Base-by-base conservation (phyloP, 2,797 vertebrate species). In the Tapirus indicus region DNA sequence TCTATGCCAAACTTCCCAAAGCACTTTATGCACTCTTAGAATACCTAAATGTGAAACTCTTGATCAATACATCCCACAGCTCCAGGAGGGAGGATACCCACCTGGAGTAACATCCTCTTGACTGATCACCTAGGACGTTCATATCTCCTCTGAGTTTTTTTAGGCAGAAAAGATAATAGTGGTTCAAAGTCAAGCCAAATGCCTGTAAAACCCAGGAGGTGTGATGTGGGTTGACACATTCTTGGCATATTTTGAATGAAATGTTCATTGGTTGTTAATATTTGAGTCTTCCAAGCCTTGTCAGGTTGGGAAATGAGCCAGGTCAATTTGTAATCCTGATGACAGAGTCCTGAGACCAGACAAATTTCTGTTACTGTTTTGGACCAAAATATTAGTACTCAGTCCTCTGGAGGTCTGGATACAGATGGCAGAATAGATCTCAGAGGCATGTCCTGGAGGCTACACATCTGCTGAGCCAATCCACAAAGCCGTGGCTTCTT, bases 201-300 rank as follows among this genome's bases (percentile, higher is more conserved):
- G 44, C 72, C 80, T 91, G 13, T 96, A 90, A 93, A 94, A 95
- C n/a, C 71, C 64, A 92, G 89, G 88, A 75, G 10, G 41, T 91
- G 9, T 58, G 66, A 82, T 88, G 10, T 91, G 74, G 49, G 23
- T 79, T 80, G 87, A 96, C 72, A 94, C 12, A 58, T 95, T 97
- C 75, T 82, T 97, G 96, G 93, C 85, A 72, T 82, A 83, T 88
- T 97, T 94, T 97, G 88, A 95, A 95, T 95, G 75, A 96, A 92
- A 20, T 92, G 93, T 97, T 97, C 69, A 92, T 86, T 62, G n/a
- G 84, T 41, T 82, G 56, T 82, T 97, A 97, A 91, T 78, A 83
- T 82, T 88, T 92, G 77, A 97, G 44, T 95, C 52, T 88, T 95
- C 72, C 11, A 80, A 92, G 23, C 44, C 38, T 95, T 86, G 52